These are phyloP conservation scores for Oscheius sp. DNA, from an alignment of 2,888 invertebrate genomes.

Conservation along the genomic window DNA sequence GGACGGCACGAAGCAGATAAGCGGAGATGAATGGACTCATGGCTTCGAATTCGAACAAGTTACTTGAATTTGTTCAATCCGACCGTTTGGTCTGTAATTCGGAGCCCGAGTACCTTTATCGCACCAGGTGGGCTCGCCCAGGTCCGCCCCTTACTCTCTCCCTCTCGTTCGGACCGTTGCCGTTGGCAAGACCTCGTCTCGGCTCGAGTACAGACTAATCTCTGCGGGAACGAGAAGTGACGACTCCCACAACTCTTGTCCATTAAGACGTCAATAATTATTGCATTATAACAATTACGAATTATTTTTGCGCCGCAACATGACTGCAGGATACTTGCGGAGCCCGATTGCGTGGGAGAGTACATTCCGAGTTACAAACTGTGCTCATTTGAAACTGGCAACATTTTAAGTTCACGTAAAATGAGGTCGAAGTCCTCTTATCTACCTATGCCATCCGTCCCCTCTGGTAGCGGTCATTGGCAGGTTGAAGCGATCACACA, in stretches of 20 bases:
- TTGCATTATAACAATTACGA: conserved; percentile 14
- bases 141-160: neutral
- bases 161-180: neutral
- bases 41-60: too few relatives aligned
- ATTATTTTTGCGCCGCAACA: neutral
- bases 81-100: too few relatives aligned
- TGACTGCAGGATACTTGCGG: neutral
- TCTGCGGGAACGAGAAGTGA: conserved; percentile 23
- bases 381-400: conserved; percentile 7
- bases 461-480: conserved; percentile 31
- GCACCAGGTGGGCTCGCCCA: too few relatives aligned
- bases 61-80: too few relatives aligned
- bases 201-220: conserved; percentile 5
- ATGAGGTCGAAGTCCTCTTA: conserved; percentile 34
- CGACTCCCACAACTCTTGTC: conserved; percentile 14
- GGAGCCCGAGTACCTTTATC: too few relatives aligned
- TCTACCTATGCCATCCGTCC: conserved; percentile 27
- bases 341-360: neutral
- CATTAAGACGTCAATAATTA: conserved; percentile 15
- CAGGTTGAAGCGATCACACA: conserved; percentile 36
- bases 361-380: neutral
- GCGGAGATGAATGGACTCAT: conserved; percentile 36
- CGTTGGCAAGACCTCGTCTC: neutral
- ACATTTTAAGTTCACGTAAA: conserved; percentile 25
- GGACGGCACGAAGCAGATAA: conserved; percentile 37